A percentile compares a stretch with the other conserved stretches of the same genome.
phyloP scores from a whole-genome alignment of 2,797 vertebrate species.

The Oreochromis grahami region DNA sequence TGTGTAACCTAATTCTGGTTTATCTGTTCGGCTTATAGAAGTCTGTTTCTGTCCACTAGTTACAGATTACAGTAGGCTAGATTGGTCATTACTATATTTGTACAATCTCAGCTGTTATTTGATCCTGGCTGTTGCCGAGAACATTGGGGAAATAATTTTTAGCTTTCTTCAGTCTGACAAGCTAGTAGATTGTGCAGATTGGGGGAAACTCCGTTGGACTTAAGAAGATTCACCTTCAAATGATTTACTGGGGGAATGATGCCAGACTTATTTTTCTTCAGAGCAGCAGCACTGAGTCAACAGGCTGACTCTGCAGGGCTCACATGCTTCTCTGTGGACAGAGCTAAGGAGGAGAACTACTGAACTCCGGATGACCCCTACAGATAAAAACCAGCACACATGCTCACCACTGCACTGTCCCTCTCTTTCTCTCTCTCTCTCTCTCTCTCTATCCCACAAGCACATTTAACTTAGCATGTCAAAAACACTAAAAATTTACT shows the following conservation, averaged over 20 bases:
- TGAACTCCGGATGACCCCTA: constrained; percentile 60
- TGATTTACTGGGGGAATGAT: background rate
- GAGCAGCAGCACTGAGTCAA: constrained; percentile 10
- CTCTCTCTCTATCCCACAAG: background rate
- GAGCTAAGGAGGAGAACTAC: constrained; percentile 31
- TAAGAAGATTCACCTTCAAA: background rate
- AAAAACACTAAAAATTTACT: background rate
- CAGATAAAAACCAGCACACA: background rate
- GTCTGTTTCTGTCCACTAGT: background rate
- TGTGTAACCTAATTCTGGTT: background rate
- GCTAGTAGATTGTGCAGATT: background rate
- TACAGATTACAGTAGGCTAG: background rate
- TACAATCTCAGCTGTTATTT: background rate
- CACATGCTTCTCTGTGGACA: background rate
- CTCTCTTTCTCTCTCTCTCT: background rate
- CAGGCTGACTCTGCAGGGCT: constrained; percentile 15
- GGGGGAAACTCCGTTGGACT: background rate
- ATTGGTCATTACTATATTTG: background rate
- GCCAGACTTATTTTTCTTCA: background rate
- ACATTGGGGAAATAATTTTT: background rate
- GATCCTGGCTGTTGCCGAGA: background rate
- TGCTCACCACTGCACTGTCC: background rate
- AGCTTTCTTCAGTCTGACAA: background rate
- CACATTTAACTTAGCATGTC: background rate
- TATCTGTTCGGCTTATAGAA: background rate